phyloP scores from a whole-genome alignment of 2,113 vertebrate genomes.

The Phasianus colchicus region DNA sequence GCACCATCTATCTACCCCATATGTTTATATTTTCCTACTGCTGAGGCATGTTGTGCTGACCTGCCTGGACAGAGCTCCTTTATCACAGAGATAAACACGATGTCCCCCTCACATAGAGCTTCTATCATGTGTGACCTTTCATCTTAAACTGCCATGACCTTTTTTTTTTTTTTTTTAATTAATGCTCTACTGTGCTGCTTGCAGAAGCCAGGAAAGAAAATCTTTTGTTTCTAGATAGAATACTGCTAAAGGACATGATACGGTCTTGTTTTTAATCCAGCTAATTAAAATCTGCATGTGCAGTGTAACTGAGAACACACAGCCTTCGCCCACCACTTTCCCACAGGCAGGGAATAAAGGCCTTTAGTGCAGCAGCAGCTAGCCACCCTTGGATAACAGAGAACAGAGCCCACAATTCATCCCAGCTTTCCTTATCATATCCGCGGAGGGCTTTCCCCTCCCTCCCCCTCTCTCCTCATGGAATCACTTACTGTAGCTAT shows the following conservation, averaged over 20 bases:
- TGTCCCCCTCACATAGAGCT: constrained; percentile 47
- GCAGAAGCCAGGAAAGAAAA: constrained; percentile 71
- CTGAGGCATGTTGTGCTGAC: background rate
- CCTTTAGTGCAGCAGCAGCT: constrained; percentile 83
- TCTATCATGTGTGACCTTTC: constrained; percentile 76
- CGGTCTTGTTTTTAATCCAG: constrained; percentile 81
- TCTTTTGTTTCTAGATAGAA: constrained; percentile 77
- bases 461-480: constrained; percentile 16
- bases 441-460: background rate
- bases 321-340: constrained; percentile 85
- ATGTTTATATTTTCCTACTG: constrained; percentile 62
- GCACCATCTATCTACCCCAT: background rate
- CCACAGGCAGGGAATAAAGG: constrained; percentile 86
- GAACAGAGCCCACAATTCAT: constrained; percentile 81
- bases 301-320: constrained; percentile 76
- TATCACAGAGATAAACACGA: constrained; percentile 63
- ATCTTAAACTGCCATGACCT: constrained; percentile 71
- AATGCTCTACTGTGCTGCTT: constrained; percentile 63
- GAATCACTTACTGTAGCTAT: constrained; percentile 61
- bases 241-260: constrained; percentile 69
- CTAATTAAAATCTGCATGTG: constrained; percentile 84
- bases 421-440: constrained; percentile 76
- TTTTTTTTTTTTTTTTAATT: constrained; percentile 48
- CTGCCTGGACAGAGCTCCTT: constrained; percentile 71
- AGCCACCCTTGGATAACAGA: constrained; percentile 79